Evolutionary conservation across 2,113 vertebrate species (phyloP).

Genomic region (Brienomyrus brachyistius): DNA sequence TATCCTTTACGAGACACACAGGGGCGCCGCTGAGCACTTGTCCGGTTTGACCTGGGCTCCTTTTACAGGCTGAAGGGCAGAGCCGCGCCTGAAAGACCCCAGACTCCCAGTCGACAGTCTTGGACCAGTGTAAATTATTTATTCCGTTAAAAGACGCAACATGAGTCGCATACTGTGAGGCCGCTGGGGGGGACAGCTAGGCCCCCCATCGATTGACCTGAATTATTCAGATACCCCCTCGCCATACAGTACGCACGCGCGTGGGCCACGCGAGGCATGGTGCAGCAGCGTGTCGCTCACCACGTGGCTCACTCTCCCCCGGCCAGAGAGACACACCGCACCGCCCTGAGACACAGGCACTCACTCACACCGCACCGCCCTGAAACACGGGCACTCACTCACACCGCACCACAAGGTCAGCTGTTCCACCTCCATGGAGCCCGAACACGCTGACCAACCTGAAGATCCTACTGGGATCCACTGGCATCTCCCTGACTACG

Average conservation of each 20-base stretch:
- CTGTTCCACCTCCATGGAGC: neutral
- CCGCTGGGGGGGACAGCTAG: neutral
- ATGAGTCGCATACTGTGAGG: neutral
- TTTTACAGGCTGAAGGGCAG: neutral
- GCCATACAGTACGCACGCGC: neutral
- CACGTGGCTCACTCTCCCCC: neutral
- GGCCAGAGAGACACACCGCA: neutral
- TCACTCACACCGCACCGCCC: neutral
- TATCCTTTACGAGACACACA: neutral
- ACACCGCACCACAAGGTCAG: neutral
- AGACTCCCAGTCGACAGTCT: neutral
- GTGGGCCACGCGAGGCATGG: neutral
- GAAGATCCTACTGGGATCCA: neutral
- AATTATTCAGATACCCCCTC: conserved; percentile 19
- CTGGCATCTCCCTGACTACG: neutral
- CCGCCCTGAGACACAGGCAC: neutral
- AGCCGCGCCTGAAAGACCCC: neutral
- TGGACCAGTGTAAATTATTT: neutral
- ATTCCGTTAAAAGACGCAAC: neutral
- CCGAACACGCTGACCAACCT: neutral
- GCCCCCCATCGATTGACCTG: conserved; percentile 9
- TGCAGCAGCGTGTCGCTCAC: neutral
- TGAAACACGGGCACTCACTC: neutral
- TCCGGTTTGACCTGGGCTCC: neutral
- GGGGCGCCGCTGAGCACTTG: neutral